Conservation (phyloP, 2,113 vertebrate genomes). For the Vulpes lagopus region DNA sequence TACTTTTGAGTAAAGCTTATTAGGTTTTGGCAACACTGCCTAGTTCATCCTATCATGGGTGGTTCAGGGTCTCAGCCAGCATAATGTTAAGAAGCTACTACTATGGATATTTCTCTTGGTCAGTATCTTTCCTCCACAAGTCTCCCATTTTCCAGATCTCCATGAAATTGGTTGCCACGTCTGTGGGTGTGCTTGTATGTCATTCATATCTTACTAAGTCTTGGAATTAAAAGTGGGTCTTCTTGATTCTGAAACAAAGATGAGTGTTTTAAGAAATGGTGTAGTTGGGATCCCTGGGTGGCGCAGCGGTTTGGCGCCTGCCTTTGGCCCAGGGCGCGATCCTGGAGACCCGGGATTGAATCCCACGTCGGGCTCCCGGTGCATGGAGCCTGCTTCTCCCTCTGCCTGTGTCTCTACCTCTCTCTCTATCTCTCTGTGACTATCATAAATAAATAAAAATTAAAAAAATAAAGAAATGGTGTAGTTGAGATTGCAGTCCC, state of each 20-base stretch:
- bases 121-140: neutral
- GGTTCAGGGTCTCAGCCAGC: neutral
- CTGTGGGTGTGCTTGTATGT: neutral
- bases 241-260: neutral
- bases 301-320: too few species aligned
- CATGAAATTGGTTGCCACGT: neutral
- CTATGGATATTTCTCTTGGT: neutral
- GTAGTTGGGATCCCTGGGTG: neutral
- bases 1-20: neutral
- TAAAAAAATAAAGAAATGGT: neutral
- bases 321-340: too few species aligned
- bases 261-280: neutral
- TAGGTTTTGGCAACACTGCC: neutral
- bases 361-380: too few species aligned
- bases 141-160: neutral
- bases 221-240: constrained; percentile 5
- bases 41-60: neutral
- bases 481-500: neutral
- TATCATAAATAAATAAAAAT: too few species aligned
- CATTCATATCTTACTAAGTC: neutral
- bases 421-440: too few species aligned
- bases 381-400: too few species aligned
- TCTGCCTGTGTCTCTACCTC: too few species aligned
- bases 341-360: too few species aligned
- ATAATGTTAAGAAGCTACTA: neutral